Conservation (phyloP, 2,888 invertebrate species). For the Pegoplata infirma region DNA sequence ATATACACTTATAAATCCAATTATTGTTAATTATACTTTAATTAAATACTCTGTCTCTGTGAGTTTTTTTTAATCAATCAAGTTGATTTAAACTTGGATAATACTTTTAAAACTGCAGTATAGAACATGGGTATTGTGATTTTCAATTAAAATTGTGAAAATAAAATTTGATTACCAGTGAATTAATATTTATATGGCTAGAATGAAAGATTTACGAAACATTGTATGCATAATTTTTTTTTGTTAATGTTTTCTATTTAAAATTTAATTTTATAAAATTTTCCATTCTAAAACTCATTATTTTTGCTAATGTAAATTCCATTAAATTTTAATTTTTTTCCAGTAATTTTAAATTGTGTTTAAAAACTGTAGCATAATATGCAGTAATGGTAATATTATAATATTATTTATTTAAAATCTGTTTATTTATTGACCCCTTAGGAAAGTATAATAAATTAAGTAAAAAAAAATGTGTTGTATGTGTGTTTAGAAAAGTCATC, state of each 20-base stretch:
- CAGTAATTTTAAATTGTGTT: background rate
- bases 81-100: background rate
- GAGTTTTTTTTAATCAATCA: background rate
- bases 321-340: background rate
- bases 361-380: too few species aligned
- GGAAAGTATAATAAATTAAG: background rate
- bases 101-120: background rate
- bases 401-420: background rate
- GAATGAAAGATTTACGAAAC: too few species aligned
- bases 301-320: too few species aligned
- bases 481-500: background rate
- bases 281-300: background rate
- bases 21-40: slow-evolving; percentile 33
- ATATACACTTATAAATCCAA: background rate
- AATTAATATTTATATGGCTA: too few species aligned
- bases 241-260: too few species aligned
- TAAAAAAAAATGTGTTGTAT: background rate
- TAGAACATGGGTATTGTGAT: background rate
- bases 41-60: slow-evolving; percentile 9
- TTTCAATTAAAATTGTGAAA: background rate
- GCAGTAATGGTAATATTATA: background rate
- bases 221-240: too few species aligned
- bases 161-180: background rate
- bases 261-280: background rate
- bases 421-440: background rate